A percentile compares a stretch with the other conserved stretches of the same genome.
Evolutionary conservation across 2,888 invertebrate species (phyloP).

Genomic region (Acanthopleura granulata): DNA sequence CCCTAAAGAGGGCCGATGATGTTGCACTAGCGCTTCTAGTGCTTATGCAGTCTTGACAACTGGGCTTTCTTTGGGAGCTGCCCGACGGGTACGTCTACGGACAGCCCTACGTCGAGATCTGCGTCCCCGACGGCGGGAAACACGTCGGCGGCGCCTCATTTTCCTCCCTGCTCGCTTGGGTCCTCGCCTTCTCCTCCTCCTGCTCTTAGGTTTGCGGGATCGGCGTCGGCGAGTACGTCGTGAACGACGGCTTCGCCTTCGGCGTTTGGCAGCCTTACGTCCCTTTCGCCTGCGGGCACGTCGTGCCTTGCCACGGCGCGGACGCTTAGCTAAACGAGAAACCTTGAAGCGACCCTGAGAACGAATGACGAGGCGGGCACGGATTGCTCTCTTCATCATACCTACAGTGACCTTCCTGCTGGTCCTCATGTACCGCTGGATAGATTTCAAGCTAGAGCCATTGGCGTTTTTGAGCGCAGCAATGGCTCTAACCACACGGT

Average conservation of each 20-base stretch:
- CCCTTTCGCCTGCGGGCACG: background rate
- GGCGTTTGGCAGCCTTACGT: conserved; percentile 11
- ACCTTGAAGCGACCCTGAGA: conserved; percentile 6
- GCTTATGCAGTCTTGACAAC: background rate
- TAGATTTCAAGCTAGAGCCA: conserved; percentile 10
- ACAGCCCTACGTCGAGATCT: background rate
- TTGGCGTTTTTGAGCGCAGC: conserved; percentile 1
- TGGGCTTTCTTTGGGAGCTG: background rate
- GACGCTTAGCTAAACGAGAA: background rate
- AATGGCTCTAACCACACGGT: conserved; percentile 13
- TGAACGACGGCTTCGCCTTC: background rate
- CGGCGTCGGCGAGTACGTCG: background rate
- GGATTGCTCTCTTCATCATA: conserved; percentile 12
- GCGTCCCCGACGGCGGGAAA: background rate
- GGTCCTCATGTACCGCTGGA: background rate
- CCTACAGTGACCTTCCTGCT: conserved; percentile 4
- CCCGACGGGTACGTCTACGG: background rate
- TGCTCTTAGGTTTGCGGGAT: background rate
- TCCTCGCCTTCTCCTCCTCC: background rate
- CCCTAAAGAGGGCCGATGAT: conserved; percentile 17
- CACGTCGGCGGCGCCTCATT: background rate
- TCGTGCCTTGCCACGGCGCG: background rate
- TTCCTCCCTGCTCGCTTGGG: background rate
- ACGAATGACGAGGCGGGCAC: background rate
- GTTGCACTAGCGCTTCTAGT: conserved; percentile 7